A percentile compares a stretch with the other conserved stretches of the same genome.
These are phyloP conservation scores for Rotaria macrura DNA, from an alignment of 2,888 invertebrate species.

Conservation along the genomic window DNA sequence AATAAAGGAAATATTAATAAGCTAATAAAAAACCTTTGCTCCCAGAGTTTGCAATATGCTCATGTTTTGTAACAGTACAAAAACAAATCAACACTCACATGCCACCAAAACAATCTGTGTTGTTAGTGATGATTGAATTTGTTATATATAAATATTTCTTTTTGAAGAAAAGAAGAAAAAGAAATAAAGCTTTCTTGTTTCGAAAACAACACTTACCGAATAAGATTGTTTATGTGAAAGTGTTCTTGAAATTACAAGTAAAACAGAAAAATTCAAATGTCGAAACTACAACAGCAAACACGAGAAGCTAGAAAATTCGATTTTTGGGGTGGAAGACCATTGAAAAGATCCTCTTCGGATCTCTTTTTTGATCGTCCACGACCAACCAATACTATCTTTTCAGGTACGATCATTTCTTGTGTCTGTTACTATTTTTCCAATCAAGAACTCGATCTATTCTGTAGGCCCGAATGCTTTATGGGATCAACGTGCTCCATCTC, in stretches of 20 bases:
- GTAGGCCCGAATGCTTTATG: constrained; percentile 13
- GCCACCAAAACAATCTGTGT: not conserved
- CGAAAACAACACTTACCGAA: not conserved
- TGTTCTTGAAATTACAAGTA: not conserved
- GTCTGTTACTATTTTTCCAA: too few relatives aligned
- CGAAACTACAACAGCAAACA: not conserved
- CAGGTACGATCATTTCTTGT: not conserved
- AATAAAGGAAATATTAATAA: too few relatives aligned
- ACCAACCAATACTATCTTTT: not conserved
- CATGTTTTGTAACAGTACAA: too few relatives aligned
- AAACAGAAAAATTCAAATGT: not conserved
- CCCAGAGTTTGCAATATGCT: too few relatives aligned
- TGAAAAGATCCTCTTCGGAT: not conserved
- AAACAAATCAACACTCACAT: not conserved
- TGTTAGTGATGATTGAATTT: not conserved
- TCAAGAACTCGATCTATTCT: too few relatives aligned
- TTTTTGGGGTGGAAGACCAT: not conserved
- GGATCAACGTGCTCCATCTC: not conserved
- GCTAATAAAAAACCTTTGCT: too few relatives aligned
- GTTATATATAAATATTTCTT: not conserved
- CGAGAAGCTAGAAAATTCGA: not conserved
- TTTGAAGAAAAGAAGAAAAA: not conserved
- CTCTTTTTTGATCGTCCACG: not conserved
- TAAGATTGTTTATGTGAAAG: not conserved
- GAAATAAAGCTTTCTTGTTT: not conserved